These are phyloP conservation scores for Seira sanloemensis DNA, from an alignment of 2,888 invertebrate genomes.

Conservation along the genomic window DNA sequence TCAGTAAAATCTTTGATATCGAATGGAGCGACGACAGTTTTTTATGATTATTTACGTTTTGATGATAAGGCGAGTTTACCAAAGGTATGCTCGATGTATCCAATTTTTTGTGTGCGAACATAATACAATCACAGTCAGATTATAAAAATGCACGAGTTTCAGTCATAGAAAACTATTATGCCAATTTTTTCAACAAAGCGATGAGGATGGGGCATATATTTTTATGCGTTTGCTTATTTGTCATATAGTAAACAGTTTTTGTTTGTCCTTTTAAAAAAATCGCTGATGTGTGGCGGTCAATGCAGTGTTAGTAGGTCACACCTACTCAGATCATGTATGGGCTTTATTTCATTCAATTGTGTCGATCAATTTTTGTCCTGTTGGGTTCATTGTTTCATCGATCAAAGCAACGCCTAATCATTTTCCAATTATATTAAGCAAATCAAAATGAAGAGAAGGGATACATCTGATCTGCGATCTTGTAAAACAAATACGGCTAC, in stretches of 20 bases:
- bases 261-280: neutral
- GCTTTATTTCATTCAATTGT: constrained; percentile 32
- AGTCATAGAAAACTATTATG: too few species aligned
- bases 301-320: constrained; percentile 58
- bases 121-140: too few species aligned
- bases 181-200: too few species aligned
- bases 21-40: too few species aligned
- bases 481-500: neutral
- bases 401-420: constrained; percentile 45
- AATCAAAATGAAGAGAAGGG: neutral
- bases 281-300: constrained; percentile 1
- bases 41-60: too few species aligned
- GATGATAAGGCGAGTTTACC: too few species aligned
- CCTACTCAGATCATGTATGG: constrained; percentile 42
- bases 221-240: too few species aligned
- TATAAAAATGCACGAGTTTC: too few species aligned
- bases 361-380: constrained; percentile 5
- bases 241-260: too few species aligned
- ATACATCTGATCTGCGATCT: neutral
- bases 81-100: too few species aligned
- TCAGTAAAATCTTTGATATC: too few species aligned
- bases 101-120: too few species aligned
- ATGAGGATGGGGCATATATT: constrained; percentile 28
- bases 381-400: constrained; percentile 23
- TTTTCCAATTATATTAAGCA: constrained; percentile 33